Percentiles rank a stretch among this genome's conserved stretches.
phyloP scores from a whole-genome alignment of 2,888 invertebrate species.

The Pteria penguin region DNA sequence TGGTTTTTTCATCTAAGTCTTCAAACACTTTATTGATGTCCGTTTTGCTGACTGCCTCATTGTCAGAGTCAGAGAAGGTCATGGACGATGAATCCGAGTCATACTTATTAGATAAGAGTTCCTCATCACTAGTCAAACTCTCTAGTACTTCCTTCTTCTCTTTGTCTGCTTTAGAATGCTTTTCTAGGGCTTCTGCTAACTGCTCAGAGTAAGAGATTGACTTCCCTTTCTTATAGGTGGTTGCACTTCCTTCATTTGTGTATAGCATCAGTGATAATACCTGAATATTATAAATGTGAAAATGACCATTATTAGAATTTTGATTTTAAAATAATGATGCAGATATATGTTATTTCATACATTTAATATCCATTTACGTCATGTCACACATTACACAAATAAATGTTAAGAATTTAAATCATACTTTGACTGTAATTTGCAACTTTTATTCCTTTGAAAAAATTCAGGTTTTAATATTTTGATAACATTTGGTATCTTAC shows the following conservation, averaged over 20 bases:
- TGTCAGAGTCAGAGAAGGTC: slow-evolving; percentile 35
- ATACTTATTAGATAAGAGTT: slow-evolving; percentile 35
- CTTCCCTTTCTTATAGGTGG: slow-evolving; percentile 30
- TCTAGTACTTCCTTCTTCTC: slow-evolving; percentile 33
- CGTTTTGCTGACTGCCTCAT: slow-evolving; percentile 15
- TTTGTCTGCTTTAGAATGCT: slow-evolving; percentile 40
- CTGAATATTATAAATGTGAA: slow-evolving; percentile 50
- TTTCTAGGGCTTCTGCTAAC: slow-evolving; percentile 37
- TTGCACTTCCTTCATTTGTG: slow-evolving; percentile 66
- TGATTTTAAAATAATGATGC: too few relatives aligned
- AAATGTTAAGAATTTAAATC: too few relatives aligned
- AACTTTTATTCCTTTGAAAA: too few relatives aligned
- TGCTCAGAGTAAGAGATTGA: slow-evolving; percentile 36
- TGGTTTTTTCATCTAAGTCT: slow-evolving; percentile 69
- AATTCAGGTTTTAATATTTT: too few relatives aligned
- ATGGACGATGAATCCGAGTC: slow-evolving; percentile 35
- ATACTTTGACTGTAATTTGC: too few relatives aligned
- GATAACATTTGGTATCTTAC: too few relatives aligned
- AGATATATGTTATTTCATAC: too few relatives aligned
- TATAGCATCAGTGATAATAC: slow-evolving; percentile 77
- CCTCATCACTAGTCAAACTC: slow-evolving; percentile 40
- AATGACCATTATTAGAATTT: neutral
- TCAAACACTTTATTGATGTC: slow-evolving; percentile 55
- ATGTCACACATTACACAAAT: too few relatives aligned
- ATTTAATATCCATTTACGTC: too few relatives aligned